Percentiles rank a stretch among this genome's conserved stretches.
Conservation (phyloP, 2,797 vertebrate genomes). For the Huso huso region DNA sequence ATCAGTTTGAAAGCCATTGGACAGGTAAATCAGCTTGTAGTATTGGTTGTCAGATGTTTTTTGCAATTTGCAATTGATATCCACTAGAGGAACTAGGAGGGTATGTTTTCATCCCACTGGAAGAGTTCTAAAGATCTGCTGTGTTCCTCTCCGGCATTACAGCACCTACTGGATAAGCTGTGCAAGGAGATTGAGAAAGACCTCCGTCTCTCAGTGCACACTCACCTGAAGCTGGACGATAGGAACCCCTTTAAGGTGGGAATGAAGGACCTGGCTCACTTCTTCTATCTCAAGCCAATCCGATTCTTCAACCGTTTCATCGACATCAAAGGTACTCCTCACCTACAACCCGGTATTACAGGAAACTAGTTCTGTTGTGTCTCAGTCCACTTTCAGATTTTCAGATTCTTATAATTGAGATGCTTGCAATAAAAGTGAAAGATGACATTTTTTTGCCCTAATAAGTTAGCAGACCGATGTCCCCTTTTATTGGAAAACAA, state of each 20-base stretch:
- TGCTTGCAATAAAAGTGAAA: not conserved
- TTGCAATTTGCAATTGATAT: no score
- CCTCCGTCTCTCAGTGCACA: slow-evolving; percentile 91
- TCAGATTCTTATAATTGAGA: not conserved
- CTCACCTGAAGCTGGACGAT: slow-evolving; percentile 92
- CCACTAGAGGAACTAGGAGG: no score
- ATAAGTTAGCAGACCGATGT: no score
- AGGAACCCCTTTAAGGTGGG: slow-evolving; percentile 95
- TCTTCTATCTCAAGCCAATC: slow-evolving; percentile 91
- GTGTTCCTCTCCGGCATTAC: not conserved
- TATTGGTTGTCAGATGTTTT: no score
- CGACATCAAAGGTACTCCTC: slow-evolving; percentile 84
- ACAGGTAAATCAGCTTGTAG: no score
- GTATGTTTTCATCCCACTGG: not conserved
- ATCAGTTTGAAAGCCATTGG: no score
- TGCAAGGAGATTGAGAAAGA: slow-evolving; percentile 99
- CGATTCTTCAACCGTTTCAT: slow-evolving; percentile 95
- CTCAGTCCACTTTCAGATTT: not conserved
- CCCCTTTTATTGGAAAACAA: no score
- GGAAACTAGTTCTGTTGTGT: not conserved
- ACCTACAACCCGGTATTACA: not conserved
- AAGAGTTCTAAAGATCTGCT: no score
- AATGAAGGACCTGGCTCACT: slow-evolving; percentile 92
- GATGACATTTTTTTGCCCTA: not conserved
- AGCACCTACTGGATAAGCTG: slow-evolving; percentile 91